Conservation (phyloP, 2,888 invertebrate species). For the Deilephila porcellus region DNA sequence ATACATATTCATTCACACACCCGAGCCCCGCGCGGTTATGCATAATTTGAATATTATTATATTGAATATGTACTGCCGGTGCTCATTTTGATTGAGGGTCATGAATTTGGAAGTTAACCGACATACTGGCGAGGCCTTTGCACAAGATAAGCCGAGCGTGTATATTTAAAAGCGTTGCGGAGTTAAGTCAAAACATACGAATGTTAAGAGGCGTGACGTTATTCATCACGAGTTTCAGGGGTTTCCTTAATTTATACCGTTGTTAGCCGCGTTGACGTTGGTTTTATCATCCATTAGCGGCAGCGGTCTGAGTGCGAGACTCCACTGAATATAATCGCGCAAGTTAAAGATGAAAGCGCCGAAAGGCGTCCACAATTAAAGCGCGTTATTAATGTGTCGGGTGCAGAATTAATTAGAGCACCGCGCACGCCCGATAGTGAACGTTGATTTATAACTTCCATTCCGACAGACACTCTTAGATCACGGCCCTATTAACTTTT, state of each 20-base stretch:
- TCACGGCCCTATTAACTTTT: conserved; percentile 32
- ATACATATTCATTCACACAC: conserved; percentile 8
- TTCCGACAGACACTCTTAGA: conserved; percentile 49
- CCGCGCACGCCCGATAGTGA: conserved; percentile 55
- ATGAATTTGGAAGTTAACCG: conserved; percentile 30
- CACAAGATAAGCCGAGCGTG: conserved; percentile 15
- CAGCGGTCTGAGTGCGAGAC: conserved; percentile 46
- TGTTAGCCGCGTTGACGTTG: conserved; percentile 65
- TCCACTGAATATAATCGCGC: conserved; percentile 49
- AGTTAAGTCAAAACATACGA: conserved; percentile 53
- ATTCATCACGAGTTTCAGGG: conserved; percentile 67
- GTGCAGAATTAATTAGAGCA: conserved; percentile 63
- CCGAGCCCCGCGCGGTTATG: neutral
- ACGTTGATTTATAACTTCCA: conserved; percentile 57
- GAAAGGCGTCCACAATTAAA: conserved; percentile 61
- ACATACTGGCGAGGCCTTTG: conserved; percentile 15
- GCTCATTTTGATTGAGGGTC: neutral
- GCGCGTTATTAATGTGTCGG: conserved; percentile 62
- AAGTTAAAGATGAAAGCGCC: conserved; percentile 57
- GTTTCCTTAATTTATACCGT: conserved; percentile 67
- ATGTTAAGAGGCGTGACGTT: conserved; percentile 54
- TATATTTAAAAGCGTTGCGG: conserved; percentile 30
- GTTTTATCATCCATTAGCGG: conserved; percentile 70
- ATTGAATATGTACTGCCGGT: neutral
- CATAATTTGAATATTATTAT: conserved; percentile 20